Conservation (phyloP, 2,113 vertebrate species). For the Sceloporus undulatus region DNA sequence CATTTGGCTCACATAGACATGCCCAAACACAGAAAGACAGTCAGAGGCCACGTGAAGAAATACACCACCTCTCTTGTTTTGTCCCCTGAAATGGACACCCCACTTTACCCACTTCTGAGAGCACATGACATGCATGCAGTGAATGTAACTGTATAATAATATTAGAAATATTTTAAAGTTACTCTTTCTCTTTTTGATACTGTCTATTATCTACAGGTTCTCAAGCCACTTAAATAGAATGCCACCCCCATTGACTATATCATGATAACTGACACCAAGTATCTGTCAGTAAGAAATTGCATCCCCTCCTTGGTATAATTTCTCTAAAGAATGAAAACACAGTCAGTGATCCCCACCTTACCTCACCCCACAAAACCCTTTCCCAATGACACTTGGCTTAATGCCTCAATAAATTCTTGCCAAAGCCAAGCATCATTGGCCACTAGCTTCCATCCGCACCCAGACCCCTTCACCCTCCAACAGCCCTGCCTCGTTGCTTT, state of each 20-base stretch:
- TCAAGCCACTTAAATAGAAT: constrained; percentile 70
- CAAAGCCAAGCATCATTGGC: constrained; percentile 45
- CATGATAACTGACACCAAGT: constrained; percentile 72
- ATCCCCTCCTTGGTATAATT: constrained; percentile 51
- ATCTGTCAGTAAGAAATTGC: constrained; percentile 66
- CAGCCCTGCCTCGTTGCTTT: constrained; percentile 38
- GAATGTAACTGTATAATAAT: not conserved
- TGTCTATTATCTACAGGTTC: constrained; percentile 69
- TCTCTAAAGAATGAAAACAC: constrained; percentile 52
- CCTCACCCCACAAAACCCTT: constrained; percentile 23
- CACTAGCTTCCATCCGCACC: constrained; percentile 35
- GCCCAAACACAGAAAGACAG: no score
- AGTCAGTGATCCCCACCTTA: constrained; percentile 37
- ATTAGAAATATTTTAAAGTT: constrained; percentile 55
- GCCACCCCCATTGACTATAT: constrained; percentile 69
- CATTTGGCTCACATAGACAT: no score
- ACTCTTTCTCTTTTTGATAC: constrained; percentile 60
- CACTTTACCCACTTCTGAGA: not conserved
- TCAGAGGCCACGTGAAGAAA: not conserved
- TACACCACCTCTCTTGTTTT: not conserved
- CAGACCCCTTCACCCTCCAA: not conserved
- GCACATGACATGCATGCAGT: not conserved
- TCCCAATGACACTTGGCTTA: constrained; percentile 36
- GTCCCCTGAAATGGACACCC: not conserved
- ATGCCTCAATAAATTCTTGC: constrained; percentile 43